These are phyloP conservation scores for Thymelicus acteon DNA, from an alignment of 2,888 invertebrate species.

Conservation along the genomic window DNA sequence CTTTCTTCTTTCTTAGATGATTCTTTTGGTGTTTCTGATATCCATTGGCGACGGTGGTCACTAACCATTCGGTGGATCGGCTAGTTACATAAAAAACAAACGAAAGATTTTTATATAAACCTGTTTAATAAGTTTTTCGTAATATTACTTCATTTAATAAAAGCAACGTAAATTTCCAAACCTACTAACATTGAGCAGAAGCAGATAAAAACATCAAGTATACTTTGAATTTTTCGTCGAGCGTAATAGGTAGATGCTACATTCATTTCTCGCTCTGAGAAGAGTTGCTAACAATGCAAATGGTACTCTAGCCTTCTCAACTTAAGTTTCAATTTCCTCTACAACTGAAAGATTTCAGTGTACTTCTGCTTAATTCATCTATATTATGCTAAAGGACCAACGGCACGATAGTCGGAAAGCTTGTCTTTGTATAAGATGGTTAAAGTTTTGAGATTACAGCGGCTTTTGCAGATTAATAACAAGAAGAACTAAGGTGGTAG, in stretches of 20 bases:
- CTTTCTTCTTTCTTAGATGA: no score
- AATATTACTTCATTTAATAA: no score
- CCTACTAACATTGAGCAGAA: conserved; percentile 14
- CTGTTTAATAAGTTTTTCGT: no score
- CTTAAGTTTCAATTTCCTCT: conserved; percentile 24
- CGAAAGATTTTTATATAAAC: no score
- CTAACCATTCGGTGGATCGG: no score
- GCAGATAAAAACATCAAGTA: conserved; percentile 12
- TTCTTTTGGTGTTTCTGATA: no score
- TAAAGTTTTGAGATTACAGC: conserved; percentile 19
- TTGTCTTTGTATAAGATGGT: conserved; percentile 16
- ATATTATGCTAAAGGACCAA: conserved; percentile 35
- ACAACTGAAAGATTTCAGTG: conserved; percentile 16
- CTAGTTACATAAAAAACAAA: no score
- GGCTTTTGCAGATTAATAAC: neutral
- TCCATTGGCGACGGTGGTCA: no score
- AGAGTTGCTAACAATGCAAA: conserved; percentile 13
- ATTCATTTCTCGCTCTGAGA: conserved; percentile 31
- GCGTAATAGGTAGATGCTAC: conserved; percentile 10
- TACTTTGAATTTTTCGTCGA: conserved; percentile 24
- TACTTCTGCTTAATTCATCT: conserved; percentile 36
- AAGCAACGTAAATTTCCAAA: neutral
- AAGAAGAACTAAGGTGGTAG: neutral
- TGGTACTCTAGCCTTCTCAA: conserved; percentile 2
- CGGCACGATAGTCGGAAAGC: conserved; percentile 30